Conservation (phyloP, 2,797 vertebrate genomes). For the Micromesistius poutassou region DNA sequence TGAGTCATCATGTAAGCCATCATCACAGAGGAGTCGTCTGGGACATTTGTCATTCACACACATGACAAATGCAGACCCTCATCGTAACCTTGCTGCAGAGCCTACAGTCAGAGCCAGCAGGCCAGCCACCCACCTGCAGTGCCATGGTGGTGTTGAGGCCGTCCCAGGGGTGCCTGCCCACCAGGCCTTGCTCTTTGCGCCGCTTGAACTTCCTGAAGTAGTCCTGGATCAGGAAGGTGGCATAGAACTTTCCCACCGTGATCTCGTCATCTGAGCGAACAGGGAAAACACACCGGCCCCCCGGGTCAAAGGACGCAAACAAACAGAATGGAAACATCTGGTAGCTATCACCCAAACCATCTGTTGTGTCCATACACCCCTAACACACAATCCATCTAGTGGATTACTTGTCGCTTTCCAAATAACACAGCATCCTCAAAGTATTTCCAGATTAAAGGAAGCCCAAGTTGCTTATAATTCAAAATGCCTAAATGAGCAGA, state of each 20-base stretch:
- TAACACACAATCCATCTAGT: too few species aligned
- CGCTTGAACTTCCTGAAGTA: slow-evolving; percentile 99
- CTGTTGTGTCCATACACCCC: too few species aligned
- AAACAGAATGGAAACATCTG: not conserved
- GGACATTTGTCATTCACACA: too few species aligned
- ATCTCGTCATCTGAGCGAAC: slow-evolving; percentile 99
- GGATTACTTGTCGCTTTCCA: too few species aligned
- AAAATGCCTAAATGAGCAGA: too few species aligned
- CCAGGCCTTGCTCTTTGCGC: slow-evolving; percentile 98
- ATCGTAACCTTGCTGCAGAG: not conserved
- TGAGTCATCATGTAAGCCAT: too few species aligned
- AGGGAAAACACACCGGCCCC: slow-evolving; percentile 81
- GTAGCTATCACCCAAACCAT: too few species aligned
- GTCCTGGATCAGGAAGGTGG: slow-evolving; percentile 99
- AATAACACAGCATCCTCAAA: too few species aligned
- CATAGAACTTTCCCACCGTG: slow-evolving; percentile 99
- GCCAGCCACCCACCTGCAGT: slow-evolving; percentile 89
- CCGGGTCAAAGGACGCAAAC: slow-evolving; percentile 68
- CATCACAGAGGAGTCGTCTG: too few species aligned
- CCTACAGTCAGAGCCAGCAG: not conserved
- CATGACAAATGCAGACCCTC: too few species aligned
- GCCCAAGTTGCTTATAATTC: too few species aligned
- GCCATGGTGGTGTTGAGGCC: slow-evolving; percentile 86
- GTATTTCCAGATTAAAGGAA: too few species aligned
- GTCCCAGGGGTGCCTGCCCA: slow-evolving; percentile 86